Conservation (phyloP, 2,113 vertebrate species). For the Thamnophis sirtalis region DNA sequence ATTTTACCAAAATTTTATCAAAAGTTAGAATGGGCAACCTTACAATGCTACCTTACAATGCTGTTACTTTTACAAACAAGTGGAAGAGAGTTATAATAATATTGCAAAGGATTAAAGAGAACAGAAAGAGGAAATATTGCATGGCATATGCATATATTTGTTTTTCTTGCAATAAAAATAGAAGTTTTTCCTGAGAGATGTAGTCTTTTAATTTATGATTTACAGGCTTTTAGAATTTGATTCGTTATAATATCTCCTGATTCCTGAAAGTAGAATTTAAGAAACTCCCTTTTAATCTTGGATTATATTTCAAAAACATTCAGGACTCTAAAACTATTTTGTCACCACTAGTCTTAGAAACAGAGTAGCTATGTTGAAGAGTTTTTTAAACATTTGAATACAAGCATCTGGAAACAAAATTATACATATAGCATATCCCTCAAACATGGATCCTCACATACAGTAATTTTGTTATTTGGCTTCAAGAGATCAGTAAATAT, state of each 20-base stretch:
- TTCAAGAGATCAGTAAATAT: neutral
- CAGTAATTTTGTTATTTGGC: neutral
- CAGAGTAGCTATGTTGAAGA: neutral
- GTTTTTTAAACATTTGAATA: neutral
- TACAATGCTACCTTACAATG: neutral
- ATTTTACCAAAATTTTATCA: neutral
- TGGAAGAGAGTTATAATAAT: neutral
- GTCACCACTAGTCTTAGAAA: neutral
- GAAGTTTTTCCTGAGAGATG: neutral
- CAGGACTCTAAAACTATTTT: neutral
- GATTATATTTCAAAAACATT: neutral
- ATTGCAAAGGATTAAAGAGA: neutral
- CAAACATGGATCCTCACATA: neutral
- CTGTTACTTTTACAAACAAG: neutral
- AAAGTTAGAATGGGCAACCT: neutral
- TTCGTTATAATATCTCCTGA: neutral
- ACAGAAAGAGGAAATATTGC: too few species aligned
- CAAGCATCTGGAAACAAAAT: neutral
- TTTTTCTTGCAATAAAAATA: neutral
- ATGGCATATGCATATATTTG: neutral
- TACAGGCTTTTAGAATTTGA: neutral
- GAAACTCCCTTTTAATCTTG: neutral
- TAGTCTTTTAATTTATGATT: neutral
- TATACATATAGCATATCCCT: neutral
- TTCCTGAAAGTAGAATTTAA: neutral